These are phyloP conservation scores for Muscina levida DNA, from an alignment of 2,888 invertebrate species.

Conservation along the genomic window DNA sequence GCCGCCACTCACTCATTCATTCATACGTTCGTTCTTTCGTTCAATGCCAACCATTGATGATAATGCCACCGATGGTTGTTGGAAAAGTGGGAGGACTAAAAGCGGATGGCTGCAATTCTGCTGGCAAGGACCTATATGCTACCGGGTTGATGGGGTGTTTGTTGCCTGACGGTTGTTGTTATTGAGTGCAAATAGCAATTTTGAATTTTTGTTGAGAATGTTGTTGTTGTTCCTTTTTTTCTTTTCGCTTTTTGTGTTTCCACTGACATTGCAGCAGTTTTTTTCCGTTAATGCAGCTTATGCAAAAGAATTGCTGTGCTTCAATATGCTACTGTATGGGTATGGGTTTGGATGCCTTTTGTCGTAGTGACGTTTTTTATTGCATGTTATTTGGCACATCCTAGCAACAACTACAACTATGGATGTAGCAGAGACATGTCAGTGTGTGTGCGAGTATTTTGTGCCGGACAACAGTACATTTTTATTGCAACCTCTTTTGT, in stretches of 20 bases:
- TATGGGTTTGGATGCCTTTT: background rate
- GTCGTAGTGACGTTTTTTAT: slow-evolving; percentile 33
- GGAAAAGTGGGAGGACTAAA: background rate
- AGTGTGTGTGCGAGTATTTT: no score
- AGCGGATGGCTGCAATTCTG: background rate
- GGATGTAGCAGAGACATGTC: slow-evolving; percentile 32
- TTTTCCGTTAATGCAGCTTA: slow-evolving; percentile 60
- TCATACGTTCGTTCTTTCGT: slow-evolving; percentile 57
- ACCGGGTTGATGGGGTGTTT: slow-evolving; percentile 45
- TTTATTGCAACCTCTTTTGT: slow-evolving; percentile 61
- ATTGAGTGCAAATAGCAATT: slow-evolving; percentile 79
- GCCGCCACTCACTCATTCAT: slow-evolving; percentile 48
- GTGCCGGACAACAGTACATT: slow-evolving; percentile 52
- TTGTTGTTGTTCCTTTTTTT: slow-evolving; percentile 45
- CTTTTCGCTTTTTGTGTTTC: slow-evolving; percentile 47
- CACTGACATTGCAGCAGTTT: slow-evolving; percentile 44
- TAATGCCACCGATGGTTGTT: slow-evolving; percentile 14
- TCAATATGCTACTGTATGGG: slow-evolving; percentile 9
- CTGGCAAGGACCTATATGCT: background rate
- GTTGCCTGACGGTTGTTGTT: slow-evolving; percentile 69
- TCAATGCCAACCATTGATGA: slow-evolving; percentile 40
- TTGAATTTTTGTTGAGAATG: slow-evolving; percentile 68
- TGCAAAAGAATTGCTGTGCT: slow-evolving; percentile 34
- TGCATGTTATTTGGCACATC: slow-evolving; percentile 42
- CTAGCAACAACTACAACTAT: background rate